Conservation (phyloP, 35 echinoderm and acorn worm genomes). For the Hemicentrotus pulcherrimus region DNA sequence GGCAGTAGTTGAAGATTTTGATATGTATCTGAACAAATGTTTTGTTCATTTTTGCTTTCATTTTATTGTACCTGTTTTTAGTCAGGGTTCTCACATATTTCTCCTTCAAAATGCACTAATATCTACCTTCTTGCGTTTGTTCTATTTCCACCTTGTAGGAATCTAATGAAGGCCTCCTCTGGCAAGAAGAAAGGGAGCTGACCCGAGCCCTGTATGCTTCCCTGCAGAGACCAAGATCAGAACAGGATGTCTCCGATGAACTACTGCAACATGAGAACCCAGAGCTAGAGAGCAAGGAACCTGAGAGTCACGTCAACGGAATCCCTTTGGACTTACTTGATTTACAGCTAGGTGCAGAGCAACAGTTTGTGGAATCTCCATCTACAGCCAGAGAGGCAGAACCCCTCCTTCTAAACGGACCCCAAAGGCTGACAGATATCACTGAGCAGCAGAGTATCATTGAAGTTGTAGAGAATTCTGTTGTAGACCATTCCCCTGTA, state of each 20-base stretch:
- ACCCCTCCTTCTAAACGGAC: neutral
- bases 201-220: slow-evolving; percentile 81
- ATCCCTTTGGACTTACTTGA: neutral
- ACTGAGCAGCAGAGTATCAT: neutral
- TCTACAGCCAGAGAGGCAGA: neutral
- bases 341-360: neutral
- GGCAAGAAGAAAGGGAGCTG: slow-evolving; percentile 87
- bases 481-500: neutral
- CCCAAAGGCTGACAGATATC: neutral
- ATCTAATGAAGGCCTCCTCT: slow-evolving; percentile 82
- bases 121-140: neutral
- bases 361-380: neutral
- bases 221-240: slow-evolving; percentile 54
- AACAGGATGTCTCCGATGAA: slow-evolving; percentile 12
- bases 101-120: neutral
- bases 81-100: neutral
- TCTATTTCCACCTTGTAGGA: slow-evolving; percentile 63
- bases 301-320: neutral
- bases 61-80: neutral
- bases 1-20: too few relatives aligned
- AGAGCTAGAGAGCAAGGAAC: neutral
- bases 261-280: neutral
- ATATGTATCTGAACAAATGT: neutral
- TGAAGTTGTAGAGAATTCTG: neutral
- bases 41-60: neutral